phyloP scores from a whole-genome alignment of 35 echinoderm and acorn worm species.

The Eucidaris tribuloides region DNA sequence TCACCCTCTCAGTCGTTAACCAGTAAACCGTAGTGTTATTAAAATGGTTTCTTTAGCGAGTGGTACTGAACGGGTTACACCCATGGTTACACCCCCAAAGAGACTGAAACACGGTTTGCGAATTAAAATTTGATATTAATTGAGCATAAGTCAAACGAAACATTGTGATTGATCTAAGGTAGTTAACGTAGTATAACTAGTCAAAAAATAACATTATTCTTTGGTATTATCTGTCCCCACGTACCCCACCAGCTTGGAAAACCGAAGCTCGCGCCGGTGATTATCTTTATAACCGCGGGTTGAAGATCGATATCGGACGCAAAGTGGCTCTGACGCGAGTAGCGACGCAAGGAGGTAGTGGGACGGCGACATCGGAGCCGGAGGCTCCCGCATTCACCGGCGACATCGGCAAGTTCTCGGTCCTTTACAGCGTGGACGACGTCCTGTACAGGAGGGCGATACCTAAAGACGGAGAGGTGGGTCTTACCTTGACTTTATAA shows the following conservation, averaged over 20 bases:
- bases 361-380: not conserved
- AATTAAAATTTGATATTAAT: no score
- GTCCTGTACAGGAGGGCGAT: constrained; percentile 17
- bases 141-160: no score
- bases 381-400: not conserved
- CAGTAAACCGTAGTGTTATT: no score
- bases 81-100: no score
- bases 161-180: not conserved
- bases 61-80: no score
- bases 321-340: not conserved
- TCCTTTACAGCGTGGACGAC: constrained; percentile 40
- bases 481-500: not conserved
- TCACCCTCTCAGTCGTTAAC: no score
- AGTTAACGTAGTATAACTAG: not conserved
- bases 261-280: constrained; percentile 39
- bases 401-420: constrained; percentile 36
- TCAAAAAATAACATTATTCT: not conserved
- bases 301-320: constrained; percentile 48
- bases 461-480: not conserved
- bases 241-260: constrained; percentile 35
- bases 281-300: constrained; percentile 25
- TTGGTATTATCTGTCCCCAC: not conserved
- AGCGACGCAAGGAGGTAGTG: constrained; percentile 35
- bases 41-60: no score
- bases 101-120: no score